Conservation (phyloP, 92 coral and sea anemone genomes). For the Bergia sp. region DNA sequence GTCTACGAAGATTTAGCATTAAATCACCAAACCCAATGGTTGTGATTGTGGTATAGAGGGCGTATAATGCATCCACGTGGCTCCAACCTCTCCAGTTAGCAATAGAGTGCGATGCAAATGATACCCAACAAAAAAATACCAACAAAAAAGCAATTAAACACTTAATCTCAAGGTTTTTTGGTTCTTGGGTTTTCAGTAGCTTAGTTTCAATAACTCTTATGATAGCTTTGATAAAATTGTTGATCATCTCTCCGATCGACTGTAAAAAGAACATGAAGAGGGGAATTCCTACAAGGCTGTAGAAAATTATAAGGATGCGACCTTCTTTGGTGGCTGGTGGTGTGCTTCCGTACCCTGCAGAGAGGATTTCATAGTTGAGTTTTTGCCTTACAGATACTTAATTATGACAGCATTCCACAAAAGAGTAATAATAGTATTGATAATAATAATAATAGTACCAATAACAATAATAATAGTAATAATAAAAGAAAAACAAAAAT, state of each 20-base stretch:
- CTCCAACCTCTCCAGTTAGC: background rate
- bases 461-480: no score
- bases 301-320: conserved; percentile 10
- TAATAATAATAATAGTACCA: no score
- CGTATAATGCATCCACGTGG: background rate
- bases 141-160: background rate
- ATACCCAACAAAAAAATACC: background rate
- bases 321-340: background rate
- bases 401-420: no score
- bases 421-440: no score
- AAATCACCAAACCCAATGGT: conserved; percentile 6
- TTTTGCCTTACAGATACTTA: no score
- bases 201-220: background rate
- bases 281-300: conserved; percentile 18
- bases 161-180: background rate
- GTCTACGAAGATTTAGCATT: background rate
- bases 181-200: background rate
- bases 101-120: background rate
- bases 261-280: background rate
- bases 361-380: background rate
- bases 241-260: background rate
- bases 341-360: background rate
- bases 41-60: background rate
- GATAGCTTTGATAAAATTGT: background rate
- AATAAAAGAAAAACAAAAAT: no score